A percentile compares a stretch with the other conserved stretches of the same genome.
phyloP scores from a whole-genome alignment of 2,888 invertebrate genomes.

The Eupithecia pulchellata region DNA sequence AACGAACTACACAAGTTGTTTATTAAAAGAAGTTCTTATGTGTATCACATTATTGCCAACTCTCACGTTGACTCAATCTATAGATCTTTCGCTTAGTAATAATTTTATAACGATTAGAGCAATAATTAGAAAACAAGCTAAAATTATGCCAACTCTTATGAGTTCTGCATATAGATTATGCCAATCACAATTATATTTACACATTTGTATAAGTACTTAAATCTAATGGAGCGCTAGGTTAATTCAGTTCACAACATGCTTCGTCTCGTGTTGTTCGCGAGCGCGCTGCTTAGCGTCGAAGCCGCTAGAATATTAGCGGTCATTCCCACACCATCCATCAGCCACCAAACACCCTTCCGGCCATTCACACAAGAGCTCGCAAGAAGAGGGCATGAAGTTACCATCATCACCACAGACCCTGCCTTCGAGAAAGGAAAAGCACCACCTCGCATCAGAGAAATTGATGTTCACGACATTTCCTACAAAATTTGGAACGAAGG shows the following conservation, averaged over 20 bases:
- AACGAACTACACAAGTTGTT: too few species aligned
- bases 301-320: slow-evolving; percentile 61
- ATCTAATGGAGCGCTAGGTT: neutral
- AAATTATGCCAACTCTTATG: neutral
- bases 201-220: neutral
- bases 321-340: slow-evolving; percentile 61
- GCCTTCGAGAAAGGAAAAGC: slow-evolving; percentile 47
- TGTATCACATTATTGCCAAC: too few species aligned
- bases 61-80: too few species aligned
- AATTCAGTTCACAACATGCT: neutral
- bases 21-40: too few species aligned
- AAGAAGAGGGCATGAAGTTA: slow-evolving; percentile 68
- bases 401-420: slow-evolving; percentile 65
- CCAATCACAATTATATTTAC: neutral
- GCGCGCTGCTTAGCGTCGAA: neutral
- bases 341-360: slow-evolving; percentile 61
- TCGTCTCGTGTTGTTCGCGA: slow-evolving; percentile 12
- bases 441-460: slow-evolving; percentile 62
- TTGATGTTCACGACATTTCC: slow-evolving; percentile 59
- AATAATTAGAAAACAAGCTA: neutral
- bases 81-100: too few species aligned
- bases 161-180: neutral
- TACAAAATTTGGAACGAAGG: slow-evolving; percentile 39
- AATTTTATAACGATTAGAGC: neutral
- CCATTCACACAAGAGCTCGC: slow-evolving; percentile 62